A percentile compares a stretch with the other conserved stretches of the same genome.
phyloP scores from a whole-genome alignment of 2,797 vertebrate species.

The Tragelaphus eurycerus region DNA sequence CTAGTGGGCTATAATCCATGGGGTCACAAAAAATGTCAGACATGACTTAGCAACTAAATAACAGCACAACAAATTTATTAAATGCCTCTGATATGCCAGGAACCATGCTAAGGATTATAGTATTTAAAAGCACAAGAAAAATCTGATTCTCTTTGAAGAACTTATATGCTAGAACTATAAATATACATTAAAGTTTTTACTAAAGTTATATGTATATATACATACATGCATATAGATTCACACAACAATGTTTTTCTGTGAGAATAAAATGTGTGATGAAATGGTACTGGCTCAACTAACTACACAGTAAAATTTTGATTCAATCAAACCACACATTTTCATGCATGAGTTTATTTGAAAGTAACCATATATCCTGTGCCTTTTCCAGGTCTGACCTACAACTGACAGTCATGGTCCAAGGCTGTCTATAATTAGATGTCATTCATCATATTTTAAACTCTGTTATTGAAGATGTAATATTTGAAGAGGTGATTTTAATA shows the following conservation, averaged over 20 bases:
- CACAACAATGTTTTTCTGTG: neutral
- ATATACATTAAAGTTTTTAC: neutral
- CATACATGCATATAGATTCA: neutral
- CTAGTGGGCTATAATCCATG: neutral
- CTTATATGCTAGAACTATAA: neutral
- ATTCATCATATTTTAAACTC: neutral
- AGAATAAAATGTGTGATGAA: neutral
- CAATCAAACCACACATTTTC: neutral
- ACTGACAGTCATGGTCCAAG: neutral
- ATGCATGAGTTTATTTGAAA: neutral
- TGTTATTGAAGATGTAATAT: neutral
- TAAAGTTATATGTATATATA: neutral
- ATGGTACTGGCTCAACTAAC: neutral
- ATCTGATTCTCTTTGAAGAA: neutral
- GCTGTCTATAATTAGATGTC: neutral
- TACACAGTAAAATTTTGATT: neutral
- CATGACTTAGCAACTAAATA: neutral
- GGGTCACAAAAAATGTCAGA: neutral
- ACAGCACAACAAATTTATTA: neutral
- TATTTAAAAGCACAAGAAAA: neutral
- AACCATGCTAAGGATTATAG: neutral
- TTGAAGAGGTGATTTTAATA: neutral
- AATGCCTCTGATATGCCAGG: neutral
- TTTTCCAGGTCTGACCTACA: neutral
- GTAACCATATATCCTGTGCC: neutral